phyloP scores from a whole-genome alignment of 30 jellyfish, hydroid and myxozoan species.

The Chrysaora quinquecirrha region DNA sequence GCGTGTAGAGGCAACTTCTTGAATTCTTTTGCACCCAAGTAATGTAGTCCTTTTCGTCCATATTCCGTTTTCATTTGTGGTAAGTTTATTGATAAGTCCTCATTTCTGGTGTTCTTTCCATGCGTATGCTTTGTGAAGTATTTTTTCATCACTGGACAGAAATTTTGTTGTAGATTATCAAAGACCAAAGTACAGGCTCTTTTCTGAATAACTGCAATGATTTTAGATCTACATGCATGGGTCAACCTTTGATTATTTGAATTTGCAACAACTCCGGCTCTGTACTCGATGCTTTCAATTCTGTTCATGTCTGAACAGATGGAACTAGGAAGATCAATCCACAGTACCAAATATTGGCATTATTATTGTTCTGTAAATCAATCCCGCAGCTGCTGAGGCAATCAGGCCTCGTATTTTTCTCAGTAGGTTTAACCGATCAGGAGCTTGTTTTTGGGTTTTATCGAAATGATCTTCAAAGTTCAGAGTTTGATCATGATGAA shows the following conservation, averaged over 20 bases:
- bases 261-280: slow-evolving; percentile 13
- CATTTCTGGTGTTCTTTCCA: slow-evolving; percentile 40
- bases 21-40: slow-evolving; percentile 55
- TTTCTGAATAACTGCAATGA: slow-evolving; percentile 47
- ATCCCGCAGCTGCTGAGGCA: slow-evolving; percentile 53
- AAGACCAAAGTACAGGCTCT: slow-evolving; percentile 50
- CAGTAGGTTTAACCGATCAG: slow-evolving; percentile 43
- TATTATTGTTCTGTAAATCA: too few relatives aligned
- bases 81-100: slow-evolving; percentile 41
- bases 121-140: slow-evolving; percentile 21
- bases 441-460: slow-evolving; percentile 44
- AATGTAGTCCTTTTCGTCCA: slow-evolving; percentile 54
- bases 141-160: slow-evolving; percentile 40
- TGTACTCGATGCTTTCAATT: slow-evolving; percentile 46
- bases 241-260: slow-evolving; percentile 22
- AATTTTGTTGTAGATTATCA: slow-evolving; percentile 44
- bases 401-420: slow-evolving; percentile 45
- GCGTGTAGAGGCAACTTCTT: not conserved
- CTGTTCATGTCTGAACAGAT: slow-evolving; percentile 31
- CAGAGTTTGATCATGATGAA: slow-evolving; percentile 45
- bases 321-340: too few relatives aligned
- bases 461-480: slow-evolving; percentile 41
- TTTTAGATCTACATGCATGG: slow-evolving; percentile 38
- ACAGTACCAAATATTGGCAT: too few relatives aligned
- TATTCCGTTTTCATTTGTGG: slow-evolving; percentile 49